Base-by-base conservation (phyloP, 2,888 invertebrate species). In the Saturnia japonica region DNA sequence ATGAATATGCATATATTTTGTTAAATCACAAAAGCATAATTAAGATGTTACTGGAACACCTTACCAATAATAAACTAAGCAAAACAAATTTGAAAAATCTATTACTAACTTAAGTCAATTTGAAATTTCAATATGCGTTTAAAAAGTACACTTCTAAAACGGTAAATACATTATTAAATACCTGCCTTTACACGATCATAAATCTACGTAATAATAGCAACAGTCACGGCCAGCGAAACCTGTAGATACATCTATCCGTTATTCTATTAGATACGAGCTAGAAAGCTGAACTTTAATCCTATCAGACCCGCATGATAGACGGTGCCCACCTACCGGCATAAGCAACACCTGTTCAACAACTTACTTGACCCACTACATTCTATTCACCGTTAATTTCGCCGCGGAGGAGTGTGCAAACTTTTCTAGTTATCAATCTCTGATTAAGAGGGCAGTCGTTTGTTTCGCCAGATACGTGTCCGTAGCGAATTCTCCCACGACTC, bases 401-500 rank as follows among this genome's bases (percentile, higher is more conserved):
- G 73, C 70, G 74, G 68, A 72, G 68, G 25, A 14, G 28, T 73
- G 75, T 70, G 78, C 78, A 74, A 78, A 82, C 76, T 80, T 79
- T 74, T 77, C 76, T 72, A 77, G 78, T 80, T 83, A 82, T 82
- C 80, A 82, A 80, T 81, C 75, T 71, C 77, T 60, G 71, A 68
- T 71, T 68, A 81, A 78, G 76, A 80, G 84, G 83, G 85, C 80
- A 77, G 77, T 75, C 77, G 78, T 78, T 83, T 79, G 80, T 78
- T 74, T 79, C 78, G 77, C 79, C 76, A 73, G 77, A 80, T 72
- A 73, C 82, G 82, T 81, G 84, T 76, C 82, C 83, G 87, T 77
- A 86, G 85, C 90, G 83, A 88, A 90, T 86, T 77, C 73, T 74
- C 80, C 77, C 79, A 77, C 78, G 81, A 79, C 76, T 84, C 83